A percentile compares a stretch with the other conserved stretches of the same genome.
Evolutionary conservation across 2,888 invertebrate species (phyloP).

Genomic region (Hypomecis atomaria): DNA sequence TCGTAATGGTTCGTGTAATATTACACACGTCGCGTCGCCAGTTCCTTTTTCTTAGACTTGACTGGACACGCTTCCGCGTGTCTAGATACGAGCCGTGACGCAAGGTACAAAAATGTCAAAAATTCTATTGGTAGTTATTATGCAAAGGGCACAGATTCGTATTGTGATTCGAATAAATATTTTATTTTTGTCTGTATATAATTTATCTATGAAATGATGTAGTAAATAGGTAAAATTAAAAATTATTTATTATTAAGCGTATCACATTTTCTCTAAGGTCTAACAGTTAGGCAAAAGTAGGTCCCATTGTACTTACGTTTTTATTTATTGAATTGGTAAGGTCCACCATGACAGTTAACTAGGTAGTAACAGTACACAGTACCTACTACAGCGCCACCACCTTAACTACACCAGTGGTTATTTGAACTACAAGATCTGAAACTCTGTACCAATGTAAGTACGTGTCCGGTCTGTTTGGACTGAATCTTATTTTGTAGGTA

Average conservation of each 20-base stretch:
- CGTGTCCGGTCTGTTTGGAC: no score
- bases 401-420: neutral
- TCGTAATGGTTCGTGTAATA: no score
- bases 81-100: no score
- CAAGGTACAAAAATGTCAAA: no score
- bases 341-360: slow-evolving; percentile 28
- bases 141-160: neutral
- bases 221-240: slow-evolving; percentile 33
- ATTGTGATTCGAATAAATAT: slow-evolving; percentile 18
- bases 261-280: slow-evolving; percentile 61
- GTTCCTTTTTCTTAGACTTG: no score
- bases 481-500: no score
- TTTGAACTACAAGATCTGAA: neutral
- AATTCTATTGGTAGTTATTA: no score
- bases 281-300: slow-evolving; percentile 71
- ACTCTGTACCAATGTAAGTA: neutral
- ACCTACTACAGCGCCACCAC: neutral
- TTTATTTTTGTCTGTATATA: slow-evolving; percentile 14
- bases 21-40: no score
- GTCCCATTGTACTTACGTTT: slow-evolving; percentile 67
- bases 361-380: neutral
- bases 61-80: no score
- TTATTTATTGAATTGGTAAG: slow-evolving; percentile 56
- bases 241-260: slow-evolving; percentile 55
- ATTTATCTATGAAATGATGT: slow-evolving; percentile 29